These are phyloP conservation scores for Tetrapedia diversipes DNA, from an alignment of 2,888 invertebrate species.

Conservation along the genomic window DNA sequence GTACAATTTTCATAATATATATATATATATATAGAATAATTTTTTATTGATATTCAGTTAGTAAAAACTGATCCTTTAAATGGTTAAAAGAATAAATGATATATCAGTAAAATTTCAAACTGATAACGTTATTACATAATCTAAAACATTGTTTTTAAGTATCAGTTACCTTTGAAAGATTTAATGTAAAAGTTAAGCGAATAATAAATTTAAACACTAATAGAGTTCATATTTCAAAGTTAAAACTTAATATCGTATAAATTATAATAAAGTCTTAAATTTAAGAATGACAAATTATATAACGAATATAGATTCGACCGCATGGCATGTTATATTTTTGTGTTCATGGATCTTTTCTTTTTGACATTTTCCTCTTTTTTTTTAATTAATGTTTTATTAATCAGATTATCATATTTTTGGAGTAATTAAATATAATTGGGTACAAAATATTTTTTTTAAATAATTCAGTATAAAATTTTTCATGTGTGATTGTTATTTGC, in stretches of 20 bases:
- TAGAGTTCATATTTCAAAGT: background rate
- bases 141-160: slow-evolving; percentile 3
- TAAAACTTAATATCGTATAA: background rate
- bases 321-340: slow-evolving; percentile 25
- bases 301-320: slow-evolving; percentile 30
- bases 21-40: background rate
- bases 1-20: background rate
- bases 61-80: background rate
- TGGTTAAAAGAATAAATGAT: background rate
- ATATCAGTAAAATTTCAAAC: background rate
- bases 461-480: background rate
- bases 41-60: background rate
- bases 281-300: slow-evolving; percentile 33
- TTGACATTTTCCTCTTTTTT: background rate
- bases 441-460: background rate
- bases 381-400: background rate
- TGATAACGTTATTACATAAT: slow-evolving; percentile 50
- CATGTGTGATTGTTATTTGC: background rate
- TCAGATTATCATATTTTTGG: background rate
- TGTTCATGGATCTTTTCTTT: background rate
- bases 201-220: background rate
- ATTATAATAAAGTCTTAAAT: background rate
- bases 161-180: background rate
- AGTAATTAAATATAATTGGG: background rate
- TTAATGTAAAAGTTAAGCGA: background rate